phyloP scores from a whole-genome alignment of 2,797 vertebrate species.

The Glyptemys insculpta region DNA sequence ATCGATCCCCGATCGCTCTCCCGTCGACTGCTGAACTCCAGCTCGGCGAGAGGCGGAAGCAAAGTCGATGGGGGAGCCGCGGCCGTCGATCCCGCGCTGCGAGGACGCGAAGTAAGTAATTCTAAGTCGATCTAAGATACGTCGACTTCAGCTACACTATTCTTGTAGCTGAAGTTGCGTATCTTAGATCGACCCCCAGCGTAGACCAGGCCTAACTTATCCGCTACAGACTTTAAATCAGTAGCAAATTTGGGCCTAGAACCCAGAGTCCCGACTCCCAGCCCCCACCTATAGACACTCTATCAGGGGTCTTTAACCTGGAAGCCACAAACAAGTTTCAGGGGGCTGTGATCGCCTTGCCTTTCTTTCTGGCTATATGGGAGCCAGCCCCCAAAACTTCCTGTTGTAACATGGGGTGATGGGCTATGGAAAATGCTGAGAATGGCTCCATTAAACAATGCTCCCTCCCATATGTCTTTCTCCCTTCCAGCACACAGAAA shows the following conservation, averaged over 20 bases:
- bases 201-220: background rate
- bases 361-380: background rate
- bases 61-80: no score
- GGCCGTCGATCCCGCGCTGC: no score
- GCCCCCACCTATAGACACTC: background rate
- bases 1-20: no score
- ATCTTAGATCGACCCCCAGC: no score
- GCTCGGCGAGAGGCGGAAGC: no score
- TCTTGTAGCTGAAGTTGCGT: no score
- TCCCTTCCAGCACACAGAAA: background rate
- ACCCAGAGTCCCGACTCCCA: background rate
- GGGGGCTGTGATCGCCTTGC: background rate
- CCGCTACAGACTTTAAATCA: background rate
- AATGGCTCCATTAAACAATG: background rate
- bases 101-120: no score
- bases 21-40: no score
- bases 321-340: background rate
- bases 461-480: background rate
- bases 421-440: background rate
- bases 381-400: background rate
- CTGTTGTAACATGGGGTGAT: background rate
- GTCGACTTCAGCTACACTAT: no score
- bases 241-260: background rate
- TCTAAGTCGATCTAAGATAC: no score
- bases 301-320: background rate